Conservation (phyloP, 2,888 invertebrate species). For the Eucriotettix oculatus region DNA sequence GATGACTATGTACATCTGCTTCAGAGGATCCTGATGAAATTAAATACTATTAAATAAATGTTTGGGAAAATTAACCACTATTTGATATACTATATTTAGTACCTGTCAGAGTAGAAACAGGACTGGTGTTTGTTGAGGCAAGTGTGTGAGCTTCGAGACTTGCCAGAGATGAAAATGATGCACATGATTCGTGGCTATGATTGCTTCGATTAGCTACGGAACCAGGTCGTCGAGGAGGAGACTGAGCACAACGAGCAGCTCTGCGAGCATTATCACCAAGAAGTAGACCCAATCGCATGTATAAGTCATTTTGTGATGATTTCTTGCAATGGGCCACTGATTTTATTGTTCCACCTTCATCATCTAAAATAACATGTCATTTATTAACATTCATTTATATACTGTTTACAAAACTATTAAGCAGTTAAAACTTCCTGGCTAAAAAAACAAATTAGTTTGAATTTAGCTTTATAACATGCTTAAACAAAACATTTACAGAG, state of each 20-base stretch:
- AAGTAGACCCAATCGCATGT: slow-evolving; percentile 66
- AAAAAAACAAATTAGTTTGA: too few species aligned
- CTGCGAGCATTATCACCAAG: slow-evolving; percentile 51
- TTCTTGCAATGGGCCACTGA: slow-evolving; percentile 28
- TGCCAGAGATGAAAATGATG: slow-evolving; percentile 35
- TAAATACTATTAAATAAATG: neutral
- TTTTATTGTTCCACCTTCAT: slow-evolving; percentile 53
- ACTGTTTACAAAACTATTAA: too few species aligned
- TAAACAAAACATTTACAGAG: too few species aligned
- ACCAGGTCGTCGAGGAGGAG: slow-evolving; percentile 18
- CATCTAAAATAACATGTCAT: slow-evolving; percentile 33
- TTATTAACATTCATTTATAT: too few species aligned
- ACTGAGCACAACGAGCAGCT: slow-evolving; percentile 29
- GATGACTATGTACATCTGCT: slow-evolving; percentile 35
- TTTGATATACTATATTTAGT: neutral
- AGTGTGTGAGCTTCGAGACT: slow-evolving; percentile 44
- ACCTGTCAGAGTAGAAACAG: slow-evolving; percentile 74
- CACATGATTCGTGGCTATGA: slow-evolving; percentile 22
- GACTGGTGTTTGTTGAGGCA: slow-evolving; percentile 69
- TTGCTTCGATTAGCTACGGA: slow-evolving; percentile 18
- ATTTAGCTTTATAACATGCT: too few species aligned
- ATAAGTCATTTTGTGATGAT: slow-evolving; percentile 57
- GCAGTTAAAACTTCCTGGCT: too few species aligned
- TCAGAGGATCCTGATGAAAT: slow-evolving; percentile 47
- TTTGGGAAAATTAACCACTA: neutral